Evolutionary conservation across 2,797 vertebrate genomes (phyloP).

Genomic region (Arctocebus calabarensis): DNA sequence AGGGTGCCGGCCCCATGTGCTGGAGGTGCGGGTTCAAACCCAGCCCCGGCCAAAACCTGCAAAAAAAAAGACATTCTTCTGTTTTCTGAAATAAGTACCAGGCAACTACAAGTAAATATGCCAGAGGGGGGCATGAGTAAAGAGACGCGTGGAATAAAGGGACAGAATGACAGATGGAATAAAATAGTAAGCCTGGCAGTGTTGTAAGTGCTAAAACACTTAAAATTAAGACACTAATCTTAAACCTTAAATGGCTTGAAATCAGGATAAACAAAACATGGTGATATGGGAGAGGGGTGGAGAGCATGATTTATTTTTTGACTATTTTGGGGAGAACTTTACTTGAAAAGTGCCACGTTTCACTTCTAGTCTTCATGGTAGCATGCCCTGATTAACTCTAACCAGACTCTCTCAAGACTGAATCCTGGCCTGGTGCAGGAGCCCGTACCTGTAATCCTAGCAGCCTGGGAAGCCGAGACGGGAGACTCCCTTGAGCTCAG

Average conservation of each 20-base stretch:
- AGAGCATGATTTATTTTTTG: not conserved
- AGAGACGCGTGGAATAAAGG: not conserved
- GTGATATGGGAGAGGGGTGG: not conserved
- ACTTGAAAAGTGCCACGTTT: not conserved
- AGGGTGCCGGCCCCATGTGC: too few species aligned
- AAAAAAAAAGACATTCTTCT: constrained; percentile 36
- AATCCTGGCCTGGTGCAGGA: not conserved
- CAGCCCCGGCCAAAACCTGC: too few species aligned
- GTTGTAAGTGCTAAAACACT: not conserved
- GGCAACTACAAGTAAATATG: not conserved
- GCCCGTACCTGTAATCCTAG: not conserved
- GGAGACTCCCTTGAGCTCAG: not conserved
- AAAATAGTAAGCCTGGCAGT: not conserved
- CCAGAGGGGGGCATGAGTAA: not conserved
- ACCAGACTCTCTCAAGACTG: not conserved
- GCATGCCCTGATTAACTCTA: not conserved
- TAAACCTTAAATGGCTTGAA: not conserved
- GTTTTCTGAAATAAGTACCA: not conserved
- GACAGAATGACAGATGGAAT: not conserved
- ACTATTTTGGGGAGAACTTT: not conserved
- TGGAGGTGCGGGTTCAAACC: too few species aligned
- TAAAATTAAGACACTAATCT: not conserved
- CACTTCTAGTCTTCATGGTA: not conserved
- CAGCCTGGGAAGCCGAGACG: too few species aligned
- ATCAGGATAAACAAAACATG: not conserved